Evolutionary conservation across 2,888 invertebrate species (phyloP), one percentile per base, ranked within the genome.

Genomic region (Lasioglossum oenotherae): DNA sequence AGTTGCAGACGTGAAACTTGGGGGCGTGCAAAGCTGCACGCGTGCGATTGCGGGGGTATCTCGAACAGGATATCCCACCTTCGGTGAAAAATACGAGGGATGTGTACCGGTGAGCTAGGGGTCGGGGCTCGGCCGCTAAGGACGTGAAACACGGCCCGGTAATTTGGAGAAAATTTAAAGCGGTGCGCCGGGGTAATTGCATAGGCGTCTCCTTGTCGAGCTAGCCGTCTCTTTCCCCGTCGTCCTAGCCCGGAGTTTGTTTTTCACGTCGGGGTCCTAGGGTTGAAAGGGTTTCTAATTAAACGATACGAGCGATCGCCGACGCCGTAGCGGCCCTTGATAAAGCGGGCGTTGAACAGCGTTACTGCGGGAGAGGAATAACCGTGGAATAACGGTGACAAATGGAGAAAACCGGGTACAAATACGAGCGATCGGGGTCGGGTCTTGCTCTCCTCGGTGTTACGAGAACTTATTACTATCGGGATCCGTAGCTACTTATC

Each of bases 131-230:
- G 67, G 19, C 60, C 74, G 72, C 74, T 64, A 31, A 81, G 88
- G 86, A 87, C 83, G 83, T 82, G 90, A 89, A 90, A 89, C 89
- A 89, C 87, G 86, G 88, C 83, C 89, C 85, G 80, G 90, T 90
- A 89, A 90, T 90, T 90, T 89, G 89, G 91, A 74, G 89, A 82
- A 88, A 90, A 90, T 90, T 90, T 88, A 90, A 89, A 89, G 84
- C 89, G 78, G 79, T 78, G 81, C 76, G 81, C 72, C 74, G 74
- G 38, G 81, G 86, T 89, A 89, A 90, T 84, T 88, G 90, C 89
- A 80, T 84, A 82, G 80, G 80, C 84, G 84, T 81, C 90, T 78
- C 81, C 75, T 57, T 79, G 78, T 79, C 78, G 75, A 27, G 78
- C 53, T 53, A 53, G 23, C 53, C 53, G 73, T 53, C 19, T 19